phyloP scores from a whole-genome alignment of 2,797 vertebrate species.

The Pipistrellus pipistrellus region DNA sequence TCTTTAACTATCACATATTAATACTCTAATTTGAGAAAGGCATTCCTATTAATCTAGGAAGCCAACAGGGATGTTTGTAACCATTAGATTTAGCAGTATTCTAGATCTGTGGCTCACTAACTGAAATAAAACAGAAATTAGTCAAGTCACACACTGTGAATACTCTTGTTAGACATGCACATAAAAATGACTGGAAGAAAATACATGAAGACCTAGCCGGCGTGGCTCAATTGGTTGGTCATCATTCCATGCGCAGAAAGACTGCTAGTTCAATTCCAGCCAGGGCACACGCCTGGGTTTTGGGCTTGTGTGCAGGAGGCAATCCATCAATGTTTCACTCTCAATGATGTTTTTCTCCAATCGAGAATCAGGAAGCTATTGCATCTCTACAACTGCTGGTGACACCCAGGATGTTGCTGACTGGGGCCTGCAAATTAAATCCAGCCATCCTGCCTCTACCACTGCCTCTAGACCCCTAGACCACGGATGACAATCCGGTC shows the following conservation, averaged over 20 bases:
- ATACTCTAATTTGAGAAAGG: conserved; percentile 11
- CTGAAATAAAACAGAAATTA: conserved; percentile 49
- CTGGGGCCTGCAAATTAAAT: background rate
- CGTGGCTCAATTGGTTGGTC: no score
- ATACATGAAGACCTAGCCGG: background rate
- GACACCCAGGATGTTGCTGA: background rate
- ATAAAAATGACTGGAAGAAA: conserved; percentile 58
- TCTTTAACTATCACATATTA: conserved; percentile 36
- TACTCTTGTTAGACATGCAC: background rate
- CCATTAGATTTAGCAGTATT: background rate
- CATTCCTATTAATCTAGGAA: conserved; percentile 15
- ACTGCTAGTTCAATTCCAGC: background rate
- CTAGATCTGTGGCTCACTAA: background rate
- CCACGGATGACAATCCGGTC: background rate
- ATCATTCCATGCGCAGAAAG: no score
- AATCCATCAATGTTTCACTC: no score
- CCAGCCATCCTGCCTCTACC: background rate
- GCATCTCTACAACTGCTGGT: background rate
- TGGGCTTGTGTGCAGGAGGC: no score
- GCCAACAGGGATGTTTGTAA: background rate
- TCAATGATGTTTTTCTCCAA: background rate
- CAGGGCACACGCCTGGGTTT: no score
- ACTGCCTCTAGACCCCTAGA: background rate
- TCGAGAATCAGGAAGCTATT: background rate
- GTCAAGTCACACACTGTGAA: background rate